Evolutionary conservation across 2,888 invertebrate species (phyloP).

Genomic region (Polydrusus tereticollis): DNA sequence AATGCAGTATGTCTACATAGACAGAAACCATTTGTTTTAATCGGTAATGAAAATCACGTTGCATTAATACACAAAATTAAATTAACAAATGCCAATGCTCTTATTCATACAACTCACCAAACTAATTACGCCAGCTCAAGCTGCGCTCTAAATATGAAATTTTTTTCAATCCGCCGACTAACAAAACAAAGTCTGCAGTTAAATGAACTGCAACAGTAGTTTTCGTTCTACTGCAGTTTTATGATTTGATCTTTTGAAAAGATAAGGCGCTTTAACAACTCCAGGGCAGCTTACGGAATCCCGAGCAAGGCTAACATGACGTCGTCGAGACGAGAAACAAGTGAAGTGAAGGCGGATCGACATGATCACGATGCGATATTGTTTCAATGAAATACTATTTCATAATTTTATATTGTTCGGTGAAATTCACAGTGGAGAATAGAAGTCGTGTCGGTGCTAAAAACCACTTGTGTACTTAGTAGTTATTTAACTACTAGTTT

Average conservation of each 20-base stretch:
- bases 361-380: conserved; percentile 43
- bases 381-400: conserved; percentile 39
- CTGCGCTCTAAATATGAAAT: conserved; percentile 16
- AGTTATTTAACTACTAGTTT: conserved; percentile 32
- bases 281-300: conserved; percentile 33
- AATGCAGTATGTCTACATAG: not conserved
- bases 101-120: not conserved
- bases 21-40: not conserved
- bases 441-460: conserved; percentile 25
- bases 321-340: conserved; percentile 40
- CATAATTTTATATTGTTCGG: conserved; percentile 40
- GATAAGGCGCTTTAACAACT: conserved; percentile 34
- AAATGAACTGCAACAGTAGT: conserved; percentile 34
- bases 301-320: conserved; percentile 44
- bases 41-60: not conserved
- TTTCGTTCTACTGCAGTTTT: conserved; percentile 33
- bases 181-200: conserved; percentile 28
- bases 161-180: conserved; percentile 21
- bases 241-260: conserved; percentile 29
- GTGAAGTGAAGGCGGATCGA: conserved; percentile 47
- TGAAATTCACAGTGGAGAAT: conserved; percentile 30
- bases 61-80: conserved; percentile 4
- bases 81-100: not conserved
- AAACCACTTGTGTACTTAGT: conserved; percentile 26
- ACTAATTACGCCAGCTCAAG: conserved; percentile 29